Conservation (phyloP, 2,797 vertebrate genomes). For the Pampus argenteus region DNA sequence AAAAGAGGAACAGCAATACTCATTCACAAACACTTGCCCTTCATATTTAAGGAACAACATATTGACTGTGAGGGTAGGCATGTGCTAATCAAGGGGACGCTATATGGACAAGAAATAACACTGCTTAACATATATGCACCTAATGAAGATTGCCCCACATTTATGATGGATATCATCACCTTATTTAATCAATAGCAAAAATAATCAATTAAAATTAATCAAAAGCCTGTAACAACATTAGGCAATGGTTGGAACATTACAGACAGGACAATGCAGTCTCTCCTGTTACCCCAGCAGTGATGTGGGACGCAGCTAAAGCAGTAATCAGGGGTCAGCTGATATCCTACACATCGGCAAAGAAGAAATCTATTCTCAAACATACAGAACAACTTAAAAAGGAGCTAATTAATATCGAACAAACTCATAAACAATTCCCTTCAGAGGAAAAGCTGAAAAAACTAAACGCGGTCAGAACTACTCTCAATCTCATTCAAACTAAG, state of each 20-base stretch:
- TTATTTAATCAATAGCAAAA: constrained; percentile 9
- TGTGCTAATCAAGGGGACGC: background rate
- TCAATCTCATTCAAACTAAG: constrained; percentile 9
- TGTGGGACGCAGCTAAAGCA: constrained; percentile 36
- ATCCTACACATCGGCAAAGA: too few species aligned
- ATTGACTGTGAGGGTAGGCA: background rate
- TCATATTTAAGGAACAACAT: constrained; percentile 26
- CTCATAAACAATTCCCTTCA: too few species aligned
- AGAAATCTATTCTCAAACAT: too few species aligned
- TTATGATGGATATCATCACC: background rate
- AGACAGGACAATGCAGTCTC: background rate
- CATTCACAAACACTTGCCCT: constrained; percentile 26
- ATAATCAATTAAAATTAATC: constrained; percentile 25
- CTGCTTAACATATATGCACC: background rate
- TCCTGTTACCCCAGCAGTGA: constrained; percentile 19
- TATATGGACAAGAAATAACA: background rate
- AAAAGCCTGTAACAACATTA: background rate
- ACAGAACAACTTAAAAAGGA: too few species aligned
- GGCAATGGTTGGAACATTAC: too few species aligned
- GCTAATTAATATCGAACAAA: too few species aligned
- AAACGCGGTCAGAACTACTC: background rate
- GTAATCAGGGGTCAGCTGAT: constrained; percentile 11
- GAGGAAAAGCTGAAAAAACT: background rate
- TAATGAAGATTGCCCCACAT: constrained; percentile 4
- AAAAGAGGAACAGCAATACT: constrained; percentile 21